A percentile compares a stretch with the other conserved stretches of the same genome.
Conservation (phyloP, 2,113 vertebrate species). For the Gracilinanus agilis region DNA sequence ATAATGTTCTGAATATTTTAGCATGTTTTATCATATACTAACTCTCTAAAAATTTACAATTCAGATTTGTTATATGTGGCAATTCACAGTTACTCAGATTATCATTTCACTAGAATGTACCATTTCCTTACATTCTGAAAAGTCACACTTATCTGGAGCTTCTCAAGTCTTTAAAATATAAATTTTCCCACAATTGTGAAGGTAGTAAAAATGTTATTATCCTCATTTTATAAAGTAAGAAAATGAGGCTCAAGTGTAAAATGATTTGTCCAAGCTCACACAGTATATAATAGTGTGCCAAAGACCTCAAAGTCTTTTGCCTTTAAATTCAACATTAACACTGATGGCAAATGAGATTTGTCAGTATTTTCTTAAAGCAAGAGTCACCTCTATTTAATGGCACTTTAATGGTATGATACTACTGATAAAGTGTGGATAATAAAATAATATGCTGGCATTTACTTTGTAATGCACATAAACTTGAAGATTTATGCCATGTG, state of each 20-base stretch:
- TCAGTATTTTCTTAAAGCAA: background rate
- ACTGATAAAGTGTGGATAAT: background rate
- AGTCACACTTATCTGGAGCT: background rate
- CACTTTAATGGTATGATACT: background rate
- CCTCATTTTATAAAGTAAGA: background rate
- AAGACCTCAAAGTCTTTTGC: background rate
- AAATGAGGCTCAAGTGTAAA: background rate
- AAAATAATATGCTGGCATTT: background rate
- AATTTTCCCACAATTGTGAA: background rate
- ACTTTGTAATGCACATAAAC: background rate
- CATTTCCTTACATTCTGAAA: background rate
- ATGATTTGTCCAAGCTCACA: background rate
- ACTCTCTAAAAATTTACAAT: background rate
- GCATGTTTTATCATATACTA: background rate
- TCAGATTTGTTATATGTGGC: background rate
- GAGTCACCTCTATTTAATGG: background rate
- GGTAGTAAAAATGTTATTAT: background rate
- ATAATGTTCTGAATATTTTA: background rate
- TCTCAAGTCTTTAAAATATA: background rate
- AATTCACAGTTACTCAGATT: background rate
- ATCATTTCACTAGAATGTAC: background rate
- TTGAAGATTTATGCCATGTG: constrained; percentile 10
- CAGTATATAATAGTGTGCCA: background rate
- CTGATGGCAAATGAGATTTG: background rate
- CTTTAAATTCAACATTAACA: background rate